phyloP scores from a whole-genome alignment of 2,113 vertebrate species.

The Ariopsis seemanni region DNA sequence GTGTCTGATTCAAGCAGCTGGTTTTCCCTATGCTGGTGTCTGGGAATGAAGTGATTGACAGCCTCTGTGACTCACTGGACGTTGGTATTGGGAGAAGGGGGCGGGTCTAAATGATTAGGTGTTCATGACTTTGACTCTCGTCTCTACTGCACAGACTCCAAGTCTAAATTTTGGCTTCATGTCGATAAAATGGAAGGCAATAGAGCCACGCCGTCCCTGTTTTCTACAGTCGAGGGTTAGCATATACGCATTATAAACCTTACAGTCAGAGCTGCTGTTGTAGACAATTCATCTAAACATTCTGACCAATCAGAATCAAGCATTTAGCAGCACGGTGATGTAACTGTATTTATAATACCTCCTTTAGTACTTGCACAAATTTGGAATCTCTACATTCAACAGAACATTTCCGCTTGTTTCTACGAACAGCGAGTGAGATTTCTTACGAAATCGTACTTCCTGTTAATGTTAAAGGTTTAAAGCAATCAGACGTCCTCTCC shows the following conservation, averaged over 20 bases:
- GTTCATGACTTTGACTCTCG: no score
- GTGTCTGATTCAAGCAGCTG: no score
- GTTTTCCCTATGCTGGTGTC: no score
- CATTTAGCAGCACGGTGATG: not conserved
- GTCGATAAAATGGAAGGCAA: no score
- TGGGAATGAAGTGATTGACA: no score
- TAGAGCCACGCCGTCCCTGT: no score
- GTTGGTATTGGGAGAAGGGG: no score
- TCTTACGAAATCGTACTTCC: not conserved
- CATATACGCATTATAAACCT: not conserved
- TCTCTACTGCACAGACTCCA: no score
- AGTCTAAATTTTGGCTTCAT: no score
- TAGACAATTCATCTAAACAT: not conserved
- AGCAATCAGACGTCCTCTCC: not conserved
- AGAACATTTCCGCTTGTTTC: not conserved
- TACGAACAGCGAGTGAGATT: not conserved
- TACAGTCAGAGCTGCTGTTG: not conserved
- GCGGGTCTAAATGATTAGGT: no score
- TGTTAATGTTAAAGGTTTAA: not conserved
- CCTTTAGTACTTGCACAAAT: not conserved
- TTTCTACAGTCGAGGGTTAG: no score
- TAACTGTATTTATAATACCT: not conserved
- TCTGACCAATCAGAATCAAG: not conserved
- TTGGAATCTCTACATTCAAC: not conserved
- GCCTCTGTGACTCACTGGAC: no score